A percentile compares a stretch with the other conserved stretches of the same genome.
phyloP scores from a whole-genome alignment of 2,113 vertebrate genomes.

The Entelurus aequoreus region DNA sequence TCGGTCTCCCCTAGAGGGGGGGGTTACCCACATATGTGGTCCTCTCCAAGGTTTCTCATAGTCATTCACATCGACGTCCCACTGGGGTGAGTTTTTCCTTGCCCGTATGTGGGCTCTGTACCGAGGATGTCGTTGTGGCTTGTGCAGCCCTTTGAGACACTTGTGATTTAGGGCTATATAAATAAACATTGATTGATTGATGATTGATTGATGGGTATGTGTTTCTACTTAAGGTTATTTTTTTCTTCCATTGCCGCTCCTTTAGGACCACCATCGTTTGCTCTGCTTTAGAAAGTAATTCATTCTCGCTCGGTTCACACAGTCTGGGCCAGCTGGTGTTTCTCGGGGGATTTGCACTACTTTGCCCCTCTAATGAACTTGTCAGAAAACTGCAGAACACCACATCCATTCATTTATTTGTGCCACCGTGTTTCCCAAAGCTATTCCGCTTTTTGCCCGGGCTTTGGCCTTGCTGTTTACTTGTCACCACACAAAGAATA shows the following conservation, averaged over 20 bases:
- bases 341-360: conserved; percentile 17
- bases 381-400: conserved; percentile 28
- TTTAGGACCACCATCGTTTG: conserved; percentile 19
- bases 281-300: conserved; percentile 28
- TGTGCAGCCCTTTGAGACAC: no score
- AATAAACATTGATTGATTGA: no score
- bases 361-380: conserved; percentile 37
- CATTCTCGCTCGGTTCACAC: conserved; percentile 10
- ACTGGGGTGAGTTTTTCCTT: no score
- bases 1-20: no score
- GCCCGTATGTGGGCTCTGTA: no score
- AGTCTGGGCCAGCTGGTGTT: conserved; percentile 7
- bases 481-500: neutral
- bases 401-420: conserved; percentile 10
- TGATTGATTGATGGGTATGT: no score
- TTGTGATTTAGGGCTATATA: no score
- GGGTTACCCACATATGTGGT: no score
- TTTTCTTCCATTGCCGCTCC: conserved; percentile 5
- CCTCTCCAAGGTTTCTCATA: no score
- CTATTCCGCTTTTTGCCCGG: neutral
- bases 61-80: no score
- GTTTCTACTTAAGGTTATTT: neutral
- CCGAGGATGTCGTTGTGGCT: no score
- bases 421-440: conserved; percentile 10
- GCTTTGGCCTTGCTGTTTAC: no score